A percentile compares a stretch with the other conserved stretches of the same genome.
Conservation (phyloP, 2,113 vertebrate species). For the Eleginops maclovinus region DNA sequence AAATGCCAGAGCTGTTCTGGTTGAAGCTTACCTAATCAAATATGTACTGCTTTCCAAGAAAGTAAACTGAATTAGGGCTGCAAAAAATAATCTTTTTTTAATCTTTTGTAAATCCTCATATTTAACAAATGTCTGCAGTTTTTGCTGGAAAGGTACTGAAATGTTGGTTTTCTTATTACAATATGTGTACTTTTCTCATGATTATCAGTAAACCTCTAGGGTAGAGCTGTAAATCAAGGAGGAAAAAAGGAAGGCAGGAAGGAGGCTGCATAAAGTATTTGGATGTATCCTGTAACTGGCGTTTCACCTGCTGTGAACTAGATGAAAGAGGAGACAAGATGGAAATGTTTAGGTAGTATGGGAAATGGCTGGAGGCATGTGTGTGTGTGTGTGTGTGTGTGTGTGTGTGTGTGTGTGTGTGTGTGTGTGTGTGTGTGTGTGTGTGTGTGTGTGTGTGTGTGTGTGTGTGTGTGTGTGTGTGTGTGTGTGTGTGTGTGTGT, state of each 20-base stretch:
- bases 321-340: slow-evolving; percentile 44
- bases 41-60: neutral
- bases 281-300: slow-evolving; percentile 27
- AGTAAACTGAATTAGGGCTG: neutral
- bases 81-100: neutral
- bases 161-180: too few relatives aligned
- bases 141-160: neutral
- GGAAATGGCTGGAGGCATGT: slow-evolving; percentile 5
- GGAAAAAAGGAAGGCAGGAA: neutral
- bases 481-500: too few relatives aligned
- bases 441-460: too few relatives aligned
- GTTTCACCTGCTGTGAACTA: slow-evolving; percentile 39
- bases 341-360: slow-evolving; percentile 14
- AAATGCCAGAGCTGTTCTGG: neutral
- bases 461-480: too few relatives aligned
- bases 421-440: too few relatives aligned
- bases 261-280: neutral
- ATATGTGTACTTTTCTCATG: too few relatives aligned
- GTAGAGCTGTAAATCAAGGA: neutral
- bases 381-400: too few relatives aligned
- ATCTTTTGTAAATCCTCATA: neutral
- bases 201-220: too few relatives aligned
- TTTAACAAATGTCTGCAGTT: neutral
- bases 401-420: too few relatives aligned
- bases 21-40: neutral